These are phyloP conservation scores for Chinchilla lanigera DNA, from an alignment of 2,113 vertebrate genomes.

Conservation along the genomic window DNA sequence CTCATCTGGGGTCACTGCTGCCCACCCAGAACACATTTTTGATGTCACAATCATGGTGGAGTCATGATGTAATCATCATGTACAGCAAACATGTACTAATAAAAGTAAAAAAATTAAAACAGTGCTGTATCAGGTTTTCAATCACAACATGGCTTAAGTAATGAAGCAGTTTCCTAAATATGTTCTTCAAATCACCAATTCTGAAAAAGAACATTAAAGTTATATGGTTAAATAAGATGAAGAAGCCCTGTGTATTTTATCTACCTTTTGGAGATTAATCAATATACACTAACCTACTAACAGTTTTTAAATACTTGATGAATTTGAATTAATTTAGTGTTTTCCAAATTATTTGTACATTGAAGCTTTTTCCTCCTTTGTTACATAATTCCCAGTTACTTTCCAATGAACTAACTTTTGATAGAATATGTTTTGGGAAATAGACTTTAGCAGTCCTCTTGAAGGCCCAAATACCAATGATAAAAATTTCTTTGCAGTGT, in stretches of 20 bases:
- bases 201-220: conserved; percentile 45
- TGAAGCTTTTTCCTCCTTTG: not conserved
- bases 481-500: conserved; percentile 43
- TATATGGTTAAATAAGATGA: conserved; percentile 42
- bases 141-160: conserved; percentile 37
- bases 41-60: not conserved
- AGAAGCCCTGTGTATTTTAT: conserved; percentile 30
- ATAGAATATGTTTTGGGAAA: conserved; percentile 52
- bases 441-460: not conserved
- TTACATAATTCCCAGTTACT: conserved; percentile 43
- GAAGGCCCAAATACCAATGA: not conserved
- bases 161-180: conserved; percentile 47
- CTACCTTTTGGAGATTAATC: conserved; percentile 30
- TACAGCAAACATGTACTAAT: not conserved
- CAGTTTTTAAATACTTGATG: conserved; percentile 26
- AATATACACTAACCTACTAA: conserved; percentile 29
- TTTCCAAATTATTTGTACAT: conserved; percentile 41
- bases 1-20: not conserved
- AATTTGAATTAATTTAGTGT: conserved; percentile 40
- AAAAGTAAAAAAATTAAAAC: not conserved
- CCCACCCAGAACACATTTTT: not conserved
- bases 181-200: conserved; percentile 42
- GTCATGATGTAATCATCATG: not conserved
- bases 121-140: conserved; percentile 28
- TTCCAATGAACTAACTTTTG: not conserved